Percentiles rank a stretch among this genome's conserved stretches.
These are phyloP conservation scores for Trinectes maculatus DNA, from an alignment of 2,113 vertebrate species.

Conservation along the genomic window DNA sequence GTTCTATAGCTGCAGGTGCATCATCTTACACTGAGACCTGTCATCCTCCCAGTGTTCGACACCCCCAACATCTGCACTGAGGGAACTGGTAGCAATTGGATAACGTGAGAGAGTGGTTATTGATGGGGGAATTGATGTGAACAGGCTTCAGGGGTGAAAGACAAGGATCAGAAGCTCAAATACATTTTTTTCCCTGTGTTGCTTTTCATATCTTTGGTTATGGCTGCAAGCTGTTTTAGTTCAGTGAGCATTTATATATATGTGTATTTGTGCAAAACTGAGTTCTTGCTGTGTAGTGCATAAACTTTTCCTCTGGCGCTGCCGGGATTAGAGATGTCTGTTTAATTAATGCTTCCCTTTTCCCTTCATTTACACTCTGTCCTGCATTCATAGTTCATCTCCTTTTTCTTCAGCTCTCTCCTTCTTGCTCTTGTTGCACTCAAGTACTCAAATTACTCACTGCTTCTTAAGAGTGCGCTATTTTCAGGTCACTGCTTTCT, in stretches of 20 bases:
- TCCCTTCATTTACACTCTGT: slow-evolving; percentile 18
- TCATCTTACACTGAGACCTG: slow-evolving; percentile 8
- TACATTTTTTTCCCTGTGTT: slow-evolving; percentile 26
- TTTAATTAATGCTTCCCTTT: slow-evolving; percentile 37
- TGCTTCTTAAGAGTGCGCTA: slow-evolving; percentile 39
- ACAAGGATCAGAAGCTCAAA: slow-evolving; percentile 46
- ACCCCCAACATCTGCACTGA: slow-evolving; percentile 3
- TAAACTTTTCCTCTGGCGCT: slow-evolving; percentile 21
- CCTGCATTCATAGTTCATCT: slow-evolving; percentile 34
- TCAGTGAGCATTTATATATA: slow-evolving; percentile 32
- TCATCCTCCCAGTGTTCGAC: slow-evolving; percentile 1
- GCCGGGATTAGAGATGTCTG: slow-evolving; percentile 32
- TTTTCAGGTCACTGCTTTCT: slow-evolving; percentile 60
- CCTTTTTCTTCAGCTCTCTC: slow-evolving; percentile 13
- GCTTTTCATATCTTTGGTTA: slow-evolving; percentile 51
- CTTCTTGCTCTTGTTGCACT: slow-evolving; percentile 28
- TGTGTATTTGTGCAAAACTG: slow-evolving; percentile 3
- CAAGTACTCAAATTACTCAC: slow-evolving; percentile 53
- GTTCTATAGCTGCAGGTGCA: background rate
- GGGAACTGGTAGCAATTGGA: slow-evolving; percentile 11
- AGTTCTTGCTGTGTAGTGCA: slow-evolving; percentile 21
- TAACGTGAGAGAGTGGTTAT: slow-evolving; percentile 25
- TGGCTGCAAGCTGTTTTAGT: slow-evolving; percentile 43
- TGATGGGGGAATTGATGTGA: slow-evolving; percentile 47
- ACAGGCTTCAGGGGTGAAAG: slow-evolving; percentile 55